Conservation (phyloP, 2,797 vertebrate species). For the Saxicola maurus region DNA sequence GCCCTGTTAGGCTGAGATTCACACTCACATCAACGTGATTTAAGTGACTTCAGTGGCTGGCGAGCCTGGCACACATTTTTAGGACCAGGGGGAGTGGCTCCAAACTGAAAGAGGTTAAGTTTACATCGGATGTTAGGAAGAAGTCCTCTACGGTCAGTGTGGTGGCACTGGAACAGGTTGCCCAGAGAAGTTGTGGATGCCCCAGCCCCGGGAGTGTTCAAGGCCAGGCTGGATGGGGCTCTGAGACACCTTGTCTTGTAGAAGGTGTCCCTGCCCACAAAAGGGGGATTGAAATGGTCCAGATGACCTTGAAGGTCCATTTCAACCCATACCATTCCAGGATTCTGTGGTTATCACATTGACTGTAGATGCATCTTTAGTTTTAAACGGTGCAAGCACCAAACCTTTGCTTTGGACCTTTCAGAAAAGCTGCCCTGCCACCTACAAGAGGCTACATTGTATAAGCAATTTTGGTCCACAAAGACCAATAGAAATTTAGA, state of each 20-base stretch:
- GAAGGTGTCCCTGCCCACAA: not conserved
- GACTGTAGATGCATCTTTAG: not conserved
- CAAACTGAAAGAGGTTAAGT: not conserved
- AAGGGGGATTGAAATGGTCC: not conserved
- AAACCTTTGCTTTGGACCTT: not conserved
- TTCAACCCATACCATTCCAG: not conserved
- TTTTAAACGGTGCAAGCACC: not conserved
- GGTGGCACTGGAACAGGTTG: not conserved
- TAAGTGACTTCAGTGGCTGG: no score
- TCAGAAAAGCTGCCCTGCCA: not conserved
- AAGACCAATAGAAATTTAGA: not conserved
- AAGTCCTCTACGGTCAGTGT: rapidly evolving
- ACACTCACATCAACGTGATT: rapidly evolving
- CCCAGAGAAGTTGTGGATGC: not conserved
- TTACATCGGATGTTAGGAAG: not conserved
- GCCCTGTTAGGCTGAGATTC: rapidly evolving
- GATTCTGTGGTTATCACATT: not conserved
- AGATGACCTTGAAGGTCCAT: not conserved
- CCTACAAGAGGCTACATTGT: not conserved
- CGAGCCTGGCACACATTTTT: not conserved
- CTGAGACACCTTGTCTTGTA: not conserved
- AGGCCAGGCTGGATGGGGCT: not conserved
- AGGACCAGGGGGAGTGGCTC: not conserved
- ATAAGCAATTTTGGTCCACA: not conserved
- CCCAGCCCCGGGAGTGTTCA: rapidly evolving